phyloP scores from a whole-genome alignment of 2,888 invertebrate genomes.

The Aleiodes leptofemur region DNA sequence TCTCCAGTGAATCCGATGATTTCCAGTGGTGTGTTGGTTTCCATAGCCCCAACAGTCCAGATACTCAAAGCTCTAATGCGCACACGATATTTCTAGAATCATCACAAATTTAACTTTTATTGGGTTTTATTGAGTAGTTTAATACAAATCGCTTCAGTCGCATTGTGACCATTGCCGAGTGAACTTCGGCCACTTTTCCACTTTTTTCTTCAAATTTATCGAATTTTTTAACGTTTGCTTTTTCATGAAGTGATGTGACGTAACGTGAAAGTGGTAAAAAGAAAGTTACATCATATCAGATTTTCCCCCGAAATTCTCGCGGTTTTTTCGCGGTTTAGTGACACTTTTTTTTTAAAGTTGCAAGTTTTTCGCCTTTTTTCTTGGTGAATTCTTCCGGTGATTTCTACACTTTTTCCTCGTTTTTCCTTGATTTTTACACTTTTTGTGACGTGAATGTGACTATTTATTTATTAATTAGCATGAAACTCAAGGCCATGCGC shows the following conservation, averaged over 20 bases:
- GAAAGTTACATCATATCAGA: neutral
- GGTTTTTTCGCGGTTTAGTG: neutral
- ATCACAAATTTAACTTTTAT: conserved; percentile 52
- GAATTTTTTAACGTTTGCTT: neutral
- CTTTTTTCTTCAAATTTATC: neutral
- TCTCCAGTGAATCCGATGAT: conserved; percentile 31
- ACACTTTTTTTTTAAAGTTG: neutral
- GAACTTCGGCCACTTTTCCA: conserved; percentile 23
- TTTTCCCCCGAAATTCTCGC: neutral
- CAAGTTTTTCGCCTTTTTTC: neutral
- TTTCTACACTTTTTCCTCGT: neutral
- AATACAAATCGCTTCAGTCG: conserved; percentile 59
- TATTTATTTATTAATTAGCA: conserved; percentile 45
- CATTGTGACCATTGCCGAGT: conserved; percentile 62
- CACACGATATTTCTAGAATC: conserved; percentile 47
- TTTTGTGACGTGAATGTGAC: neutral
- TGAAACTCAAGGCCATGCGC: conserved; percentile 63
- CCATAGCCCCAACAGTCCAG: conserved; percentile 7
- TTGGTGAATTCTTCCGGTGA: neutral
- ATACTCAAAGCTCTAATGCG: conserved; percentile 7
- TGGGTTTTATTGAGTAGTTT: conserved; percentile 52
- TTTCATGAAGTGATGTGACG: neutral
- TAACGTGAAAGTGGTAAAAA: conserved; percentile 4
- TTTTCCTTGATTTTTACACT: neutral
- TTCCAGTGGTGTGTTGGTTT: conserved; percentile 32